Evolutionary conservation across 2,113 vertebrate species (phyloP).

Genomic region (Equus quagga): DNA sequence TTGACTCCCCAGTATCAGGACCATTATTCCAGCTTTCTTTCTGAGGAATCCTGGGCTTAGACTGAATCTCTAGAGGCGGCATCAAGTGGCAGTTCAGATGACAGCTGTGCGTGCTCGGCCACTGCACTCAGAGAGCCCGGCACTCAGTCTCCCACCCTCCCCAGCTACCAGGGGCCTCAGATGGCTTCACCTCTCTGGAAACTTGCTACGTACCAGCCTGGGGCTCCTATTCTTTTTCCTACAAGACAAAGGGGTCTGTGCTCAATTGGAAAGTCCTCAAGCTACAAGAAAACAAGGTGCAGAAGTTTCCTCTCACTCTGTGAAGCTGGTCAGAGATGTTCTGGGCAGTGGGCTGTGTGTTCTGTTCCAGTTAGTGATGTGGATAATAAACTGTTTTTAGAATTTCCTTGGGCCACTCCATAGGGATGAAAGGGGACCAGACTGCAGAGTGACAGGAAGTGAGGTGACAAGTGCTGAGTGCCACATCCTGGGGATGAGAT

Average conservation of each 20-base stretch:
- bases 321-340: not conserved
- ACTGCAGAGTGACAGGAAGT: not conserved
- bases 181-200: not conserved
- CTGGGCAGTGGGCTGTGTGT: not conserved
- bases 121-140: not conserved
- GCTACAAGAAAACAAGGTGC: not conserved
- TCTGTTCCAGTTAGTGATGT: not conserved
- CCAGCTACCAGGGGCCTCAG: not conserved
- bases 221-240: not conserved
- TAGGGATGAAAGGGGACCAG: not conserved
- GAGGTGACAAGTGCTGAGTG: not conserved
- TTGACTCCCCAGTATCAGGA: not conserved
- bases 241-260: not conserved
- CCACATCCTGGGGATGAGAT: rapidly evolving
- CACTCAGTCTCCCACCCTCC: not conserved
- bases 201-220: not conserved
- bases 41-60: not conserved
- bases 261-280: not conserved
- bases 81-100: not conserved
- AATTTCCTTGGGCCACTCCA: not conserved
- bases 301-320: not conserved
- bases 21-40: not conserved
- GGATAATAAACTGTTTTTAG: not conserved
- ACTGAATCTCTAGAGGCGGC: not conserved
- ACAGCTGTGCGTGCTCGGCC: not conserved